A percentile compares a stretch with the other conserved stretches of the same genome.
These are phyloP conservation scores for Caenorhabditis imperialis DNA, from an alignment of 2,888 invertebrate genomes.

Conservation along the genomic window DNA sequence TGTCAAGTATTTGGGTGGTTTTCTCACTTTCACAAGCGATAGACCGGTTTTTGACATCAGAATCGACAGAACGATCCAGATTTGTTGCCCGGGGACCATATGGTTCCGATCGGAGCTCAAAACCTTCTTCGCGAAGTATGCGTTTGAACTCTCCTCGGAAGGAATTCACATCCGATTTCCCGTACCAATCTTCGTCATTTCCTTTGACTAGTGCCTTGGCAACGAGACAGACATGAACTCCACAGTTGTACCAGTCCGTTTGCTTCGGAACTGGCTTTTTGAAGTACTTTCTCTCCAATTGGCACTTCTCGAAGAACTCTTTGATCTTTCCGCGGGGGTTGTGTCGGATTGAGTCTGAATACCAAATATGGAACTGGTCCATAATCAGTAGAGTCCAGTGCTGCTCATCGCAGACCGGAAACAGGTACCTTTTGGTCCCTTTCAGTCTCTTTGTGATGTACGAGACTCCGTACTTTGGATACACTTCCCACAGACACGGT, in stretches of 20 bases:
- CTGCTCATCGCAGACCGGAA: constrained; percentile 2
- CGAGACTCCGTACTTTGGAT: not conserved
- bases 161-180: not conserved
- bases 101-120: not conserved
- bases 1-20: too few species aligned
- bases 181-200: not conserved
- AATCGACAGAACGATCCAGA: too few species aligned
- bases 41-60: too few species aligned
- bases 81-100: too few species aligned
- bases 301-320: not conserved
- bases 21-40: too few species aligned
- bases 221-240: constrained; percentile 8
- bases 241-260: not conserved
- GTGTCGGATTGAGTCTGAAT: not conserved
- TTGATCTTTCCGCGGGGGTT: not conserved
- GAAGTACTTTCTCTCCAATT: not conserved
- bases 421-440: not conserved
- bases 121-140: not conserved
- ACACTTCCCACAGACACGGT: not conserved
- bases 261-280: not conserved
- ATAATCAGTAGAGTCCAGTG: constrained; percentile 8
- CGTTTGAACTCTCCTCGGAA: not conserved
- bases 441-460: not conserved
- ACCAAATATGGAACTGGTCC: not conserved
- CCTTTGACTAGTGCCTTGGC: constrained; percentile 1